A percentile compares a stretch with the other conserved stretches of the same genome.
These are phyloP conservation scores for Heliconius congener DNA, from an alignment of 1,140 invertebrate species.

Conservation along the genomic window DNA sequence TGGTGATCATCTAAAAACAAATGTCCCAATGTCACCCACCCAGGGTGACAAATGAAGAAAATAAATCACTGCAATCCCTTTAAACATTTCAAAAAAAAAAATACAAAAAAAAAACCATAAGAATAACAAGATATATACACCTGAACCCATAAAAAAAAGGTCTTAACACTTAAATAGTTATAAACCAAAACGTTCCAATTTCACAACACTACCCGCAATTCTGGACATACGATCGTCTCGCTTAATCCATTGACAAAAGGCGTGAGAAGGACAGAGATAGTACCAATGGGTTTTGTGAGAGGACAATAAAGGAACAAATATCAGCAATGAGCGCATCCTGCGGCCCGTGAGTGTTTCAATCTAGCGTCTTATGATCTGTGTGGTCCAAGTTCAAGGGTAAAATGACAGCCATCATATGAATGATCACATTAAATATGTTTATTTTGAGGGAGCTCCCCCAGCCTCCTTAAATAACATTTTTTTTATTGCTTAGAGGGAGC, in stretches of 20 bases:
- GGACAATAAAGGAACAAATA: slow-evolving; percentile 27
- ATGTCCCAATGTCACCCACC: no score
- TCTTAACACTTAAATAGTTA: not conserved
- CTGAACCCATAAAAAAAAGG: not conserved
- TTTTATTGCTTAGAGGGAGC: no score
- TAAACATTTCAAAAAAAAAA: not conserved
- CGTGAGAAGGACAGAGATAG: slow-evolving; percentile 14
- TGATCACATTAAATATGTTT: no score
- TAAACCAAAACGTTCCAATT: slow-evolving; percentile 4
- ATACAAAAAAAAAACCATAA: not conserved
- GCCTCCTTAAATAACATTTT: no score
- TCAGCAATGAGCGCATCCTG: slow-evolving; percentile 31
- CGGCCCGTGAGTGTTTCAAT: slow-evolving; percentile 16
- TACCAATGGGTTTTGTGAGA: slow-evolving; percentile 23
- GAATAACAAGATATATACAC: not conserved
- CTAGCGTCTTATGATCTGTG: slow-evolving; percentile 10
- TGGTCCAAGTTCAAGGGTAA: slow-evolving; percentile 23
- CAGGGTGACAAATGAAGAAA: no score
- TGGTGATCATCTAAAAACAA: no score
- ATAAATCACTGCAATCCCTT: no score
- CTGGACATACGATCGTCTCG: not conserved
- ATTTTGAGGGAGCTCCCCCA: no score
- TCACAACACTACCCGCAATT: not conserved
- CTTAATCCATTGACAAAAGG: slow-evolving; percentile 24
- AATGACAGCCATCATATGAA: no score